These are phyloP conservation scores for Lepas anatifera DNA, from an alignment of 2,888 invertebrate genomes.

Conservation along the genomic window DNA sequence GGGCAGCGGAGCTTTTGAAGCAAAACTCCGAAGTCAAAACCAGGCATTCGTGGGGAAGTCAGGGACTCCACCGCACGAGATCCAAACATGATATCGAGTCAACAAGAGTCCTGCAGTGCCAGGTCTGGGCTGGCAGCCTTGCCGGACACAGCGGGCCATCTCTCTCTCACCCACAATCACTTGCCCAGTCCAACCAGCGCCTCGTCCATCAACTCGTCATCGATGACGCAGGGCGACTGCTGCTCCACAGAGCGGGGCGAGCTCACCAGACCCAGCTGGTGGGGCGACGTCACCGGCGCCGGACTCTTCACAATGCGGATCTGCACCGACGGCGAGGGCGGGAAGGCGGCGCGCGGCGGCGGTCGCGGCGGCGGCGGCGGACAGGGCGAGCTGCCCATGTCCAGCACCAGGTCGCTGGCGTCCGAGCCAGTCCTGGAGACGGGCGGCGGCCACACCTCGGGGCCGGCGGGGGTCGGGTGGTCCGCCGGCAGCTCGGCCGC, in stretches of 20 bases:
- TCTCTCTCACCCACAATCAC: slow-evolving; percentile 38
- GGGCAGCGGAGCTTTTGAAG: no score
- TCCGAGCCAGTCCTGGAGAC: slow-evolving; percentile 33
- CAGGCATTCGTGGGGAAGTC: no score
- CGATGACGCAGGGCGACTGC: slow-evolving; percentile 63
- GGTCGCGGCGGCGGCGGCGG: slow-evolving; percentile 30
- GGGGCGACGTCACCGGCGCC: slow-evolving; percentile 45
- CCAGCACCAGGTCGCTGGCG: slow-evolving; percentile 26
- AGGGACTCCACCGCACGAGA: no score
- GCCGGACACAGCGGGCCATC: no score
- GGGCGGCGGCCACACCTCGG: slow-evolving; percentile 12
- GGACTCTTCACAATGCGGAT: slow-evolving; percentile 66
- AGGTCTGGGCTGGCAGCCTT: no score
- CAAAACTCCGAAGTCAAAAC: no score
- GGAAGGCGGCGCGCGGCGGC: slow-evolving; percentile 32
- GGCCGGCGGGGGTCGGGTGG: background rate
- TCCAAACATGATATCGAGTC: no score
- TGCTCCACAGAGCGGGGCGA: slow-evolving; percentile 49
- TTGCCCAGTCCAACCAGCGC: slow-evolving; percentile 66
- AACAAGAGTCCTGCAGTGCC: no score
- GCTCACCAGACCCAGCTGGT: slow-evolving; percentile 40
- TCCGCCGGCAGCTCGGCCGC: background rate
- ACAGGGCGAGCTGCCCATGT: background rate
- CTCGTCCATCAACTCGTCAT: slow-evolving; percentile 83
- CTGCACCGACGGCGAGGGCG: slow-evolving; percentile 49